Percentiles rank a stretch among this genome's conserved stretches.
These are phyloP conservation scores for Nycticebus coucang DNA, from an alignment of 2,113 vertebrate species.

Conservation along the genomic window DNA sequence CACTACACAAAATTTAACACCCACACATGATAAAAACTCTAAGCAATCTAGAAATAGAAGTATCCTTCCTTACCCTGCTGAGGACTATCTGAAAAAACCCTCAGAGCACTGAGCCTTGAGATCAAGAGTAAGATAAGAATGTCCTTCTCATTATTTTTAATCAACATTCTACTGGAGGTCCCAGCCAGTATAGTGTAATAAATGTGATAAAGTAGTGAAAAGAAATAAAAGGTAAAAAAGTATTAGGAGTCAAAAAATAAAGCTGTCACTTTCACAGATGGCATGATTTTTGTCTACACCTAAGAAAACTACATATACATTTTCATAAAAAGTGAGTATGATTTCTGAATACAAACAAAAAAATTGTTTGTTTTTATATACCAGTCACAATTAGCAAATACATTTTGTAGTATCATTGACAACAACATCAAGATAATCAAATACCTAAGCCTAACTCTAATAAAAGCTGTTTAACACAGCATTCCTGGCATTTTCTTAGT, in stretches of 20 bases:
- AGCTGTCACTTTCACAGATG: neutral
- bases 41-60: neutral
- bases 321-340: slow-evolving; percentile 16
- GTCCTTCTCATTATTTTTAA: neutral
- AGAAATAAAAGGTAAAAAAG: neutral
- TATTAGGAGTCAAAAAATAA: neutral
- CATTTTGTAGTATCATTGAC: slow-evolving; percentile 22
- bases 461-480: neutral
- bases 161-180: neutral
- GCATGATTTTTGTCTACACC: neutral
- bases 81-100: neutral
- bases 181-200: neutral
- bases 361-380: too few relatives aligned
- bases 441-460: neutral
- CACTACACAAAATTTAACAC: slow-evolving; percentile 17
- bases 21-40: slow-evolving; percentile 2
- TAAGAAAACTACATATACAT: neutral
- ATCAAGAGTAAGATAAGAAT: neutral
- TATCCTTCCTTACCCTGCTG: neutral
- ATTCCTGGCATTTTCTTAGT: too few relatives aligned
- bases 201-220: neutral
- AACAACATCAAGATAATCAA: neutral
- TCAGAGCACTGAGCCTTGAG: neutral
- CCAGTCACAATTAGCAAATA: neutral
- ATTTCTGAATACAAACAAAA: neutral